Evolutionary conservation across 2,797 vertebrate species (phyloP), one percentile per base, ranked within the genome.

Genomic region (Alcedo quadribrachys): DNA sequence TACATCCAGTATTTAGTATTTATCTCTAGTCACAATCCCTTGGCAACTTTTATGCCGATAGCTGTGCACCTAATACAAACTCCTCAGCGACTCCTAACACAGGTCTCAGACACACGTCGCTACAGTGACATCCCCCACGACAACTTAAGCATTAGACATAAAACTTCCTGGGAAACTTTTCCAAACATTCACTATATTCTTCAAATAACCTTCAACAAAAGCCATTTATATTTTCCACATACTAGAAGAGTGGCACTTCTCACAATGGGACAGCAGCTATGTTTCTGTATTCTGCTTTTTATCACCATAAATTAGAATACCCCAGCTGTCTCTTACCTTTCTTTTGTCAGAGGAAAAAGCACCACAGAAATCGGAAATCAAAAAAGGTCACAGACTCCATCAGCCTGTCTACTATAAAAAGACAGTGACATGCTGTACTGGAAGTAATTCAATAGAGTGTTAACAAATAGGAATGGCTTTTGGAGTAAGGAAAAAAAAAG

Each of bases 291-390:
- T 90, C 77, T 68, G 65, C 65, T 81, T 91, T 71, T 50, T 71
- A 91, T 80, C 68, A 92, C 65, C 83, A 90, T 75, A 92, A 92
- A 91, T 92, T 82, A 87, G 65, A 92, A 90, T 92, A 89, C 58
- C 35, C 58, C 35, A 71, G 54, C 57, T 81, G 54, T 43, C 50
- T 80, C 58, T 66, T 48, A 74, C 9, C 6, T 65, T 82, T 40
- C 12, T 85, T 87, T 80, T 80, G 75, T 85, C 62, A 82, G 61
- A 80, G 54, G 27, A 67, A 78, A 87, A 90, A 45, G 30, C 43
- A 62, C 69, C 65, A 87, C 37, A 90, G 40, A 88, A 91, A 78
- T 69, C 55, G 76, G 77, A 94, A 90, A 74, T 73, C 73, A 92
- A 92, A 93, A 92, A 87, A 88, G 78, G 65, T 95, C 71, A 93